These are phyloP conservation scores for Hymenochirus boettgeri DNA, from an alignment of 2,113 vertebrate species.

Conservation along the genomic window DNA sequence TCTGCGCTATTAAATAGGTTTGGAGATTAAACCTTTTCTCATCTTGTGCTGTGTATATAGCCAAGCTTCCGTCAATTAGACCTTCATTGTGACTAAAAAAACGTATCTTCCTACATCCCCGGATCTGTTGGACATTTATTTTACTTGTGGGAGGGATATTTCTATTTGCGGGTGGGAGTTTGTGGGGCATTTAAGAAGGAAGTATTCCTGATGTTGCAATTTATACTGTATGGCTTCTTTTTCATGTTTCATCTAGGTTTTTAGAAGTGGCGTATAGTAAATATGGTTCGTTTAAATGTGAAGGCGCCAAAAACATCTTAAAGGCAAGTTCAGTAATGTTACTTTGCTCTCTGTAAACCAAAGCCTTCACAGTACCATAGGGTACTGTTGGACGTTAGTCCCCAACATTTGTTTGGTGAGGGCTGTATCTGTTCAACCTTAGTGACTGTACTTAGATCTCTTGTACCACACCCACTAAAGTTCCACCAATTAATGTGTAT, in stretches of 20 bases:
- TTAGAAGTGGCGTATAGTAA: conserved; percentile 98
- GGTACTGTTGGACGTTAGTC: conserved; percentile 98
- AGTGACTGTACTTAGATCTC: conserved; percentile 80
- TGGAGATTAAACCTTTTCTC: conserved; percentile 98
- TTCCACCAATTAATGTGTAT: conserved; percentile 82
- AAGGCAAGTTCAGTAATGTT: conserved; percentile 97
- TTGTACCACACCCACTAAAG: conserved; percentile 55
- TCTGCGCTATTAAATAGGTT: conserved; percentile 85
- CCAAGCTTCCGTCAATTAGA: conserved; percentile 80
- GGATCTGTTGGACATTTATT: conserved; percentile 85
- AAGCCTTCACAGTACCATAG: conserved; percentile 90
- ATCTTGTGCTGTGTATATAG: conserved; percentile 87
- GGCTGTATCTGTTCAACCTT: conserved; percentile 76
- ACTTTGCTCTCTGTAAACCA: conserved; percentile 74
- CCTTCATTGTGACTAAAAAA: conserved; percentile 83
- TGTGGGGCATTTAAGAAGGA: conserved; percentile 73
- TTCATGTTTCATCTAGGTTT: conserved; percentile 97
- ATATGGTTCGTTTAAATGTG: conserved; percentile 96
- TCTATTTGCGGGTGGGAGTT: conserved; percentile 57
- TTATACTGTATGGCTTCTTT: conserved; percentile 95
- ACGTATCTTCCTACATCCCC: conserved; percentile 72
- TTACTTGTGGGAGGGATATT: conserved; percentile 61
- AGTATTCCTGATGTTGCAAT: conserved; percentile 81
- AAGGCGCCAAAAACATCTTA: conserved; percentile 96
- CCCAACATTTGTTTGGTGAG: conserved; percentile 98